A percentile compares a stretch with the other conserved stretches of the same genome.
Evolutionary conservation across 2,888 invertebrate genomes (phyloP).

Genomic region (Cephus pygmeus): DNA sequence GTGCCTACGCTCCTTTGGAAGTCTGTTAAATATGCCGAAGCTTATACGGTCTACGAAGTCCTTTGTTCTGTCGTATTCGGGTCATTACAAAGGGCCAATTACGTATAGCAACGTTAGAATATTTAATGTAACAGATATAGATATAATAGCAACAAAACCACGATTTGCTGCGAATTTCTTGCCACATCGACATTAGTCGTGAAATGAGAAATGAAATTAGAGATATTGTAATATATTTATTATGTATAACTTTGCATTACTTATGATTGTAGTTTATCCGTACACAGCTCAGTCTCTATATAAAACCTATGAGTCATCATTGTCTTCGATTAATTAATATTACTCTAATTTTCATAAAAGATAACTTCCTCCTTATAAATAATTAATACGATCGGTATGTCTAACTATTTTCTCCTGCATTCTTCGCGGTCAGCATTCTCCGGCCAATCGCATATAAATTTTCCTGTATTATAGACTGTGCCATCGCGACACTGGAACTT

Average conservation of each 20-base stretch:
- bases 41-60: background rate
- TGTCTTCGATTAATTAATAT: background rate
- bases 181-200: background rate
- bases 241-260: background rate
- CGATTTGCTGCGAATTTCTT: background rate
- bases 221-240: background rate
- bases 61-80: background rate
- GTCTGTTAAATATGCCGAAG: background rate
- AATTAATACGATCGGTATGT: background rate
- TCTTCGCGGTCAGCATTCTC: conserved; percentile 75
- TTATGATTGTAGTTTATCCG: background rate
- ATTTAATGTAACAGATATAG: background rate
- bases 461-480: conserved; percentile 78
- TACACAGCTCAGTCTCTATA: background rate
- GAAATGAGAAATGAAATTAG: background rate
- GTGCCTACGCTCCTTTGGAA: background rate
- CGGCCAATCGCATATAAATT: conserved; percentile 86
- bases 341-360: background rate
- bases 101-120: background rate
- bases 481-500: conserved; percentile 80
- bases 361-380: background rate
- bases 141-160: background rate
- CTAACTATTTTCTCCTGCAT: conserved; percentile 64
- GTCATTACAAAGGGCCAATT: background rate
- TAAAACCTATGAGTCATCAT: background rate